Conservation (phyloP, 30 jellyfish, hydroid and myxozoan genomes). For the Morbakka virulenta region DNA sequence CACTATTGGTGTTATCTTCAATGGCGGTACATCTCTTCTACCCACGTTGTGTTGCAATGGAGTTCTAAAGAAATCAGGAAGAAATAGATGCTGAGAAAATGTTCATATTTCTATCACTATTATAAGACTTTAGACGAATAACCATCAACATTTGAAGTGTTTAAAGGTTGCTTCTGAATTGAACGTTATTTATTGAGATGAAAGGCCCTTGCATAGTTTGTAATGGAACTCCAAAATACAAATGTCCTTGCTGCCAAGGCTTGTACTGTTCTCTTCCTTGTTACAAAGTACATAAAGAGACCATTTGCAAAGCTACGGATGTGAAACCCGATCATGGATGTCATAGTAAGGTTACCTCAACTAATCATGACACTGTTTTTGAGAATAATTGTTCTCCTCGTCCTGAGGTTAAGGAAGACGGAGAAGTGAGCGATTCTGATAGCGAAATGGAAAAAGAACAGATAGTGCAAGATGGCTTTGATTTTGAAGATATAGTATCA, state of each 20-base stretch:
- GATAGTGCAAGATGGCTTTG: no score
- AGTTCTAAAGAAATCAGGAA: no score
- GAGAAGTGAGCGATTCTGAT: not conserved
- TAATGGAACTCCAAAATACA: not conserved
- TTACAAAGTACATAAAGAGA: not conserved
- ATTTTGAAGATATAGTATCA: not conserved
- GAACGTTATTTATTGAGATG: no score
- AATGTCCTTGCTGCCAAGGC: not conserved
- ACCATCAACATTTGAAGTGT: no score
- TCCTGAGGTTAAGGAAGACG: not conserved
- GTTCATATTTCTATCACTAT: no score
- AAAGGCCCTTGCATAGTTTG: not conserved
- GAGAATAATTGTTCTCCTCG: not conserved
- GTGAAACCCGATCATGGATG: not conserved
- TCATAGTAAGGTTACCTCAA: not conserved
- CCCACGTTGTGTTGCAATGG: no score
- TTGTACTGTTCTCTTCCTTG: not conserved
- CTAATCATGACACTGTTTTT: not conserved
- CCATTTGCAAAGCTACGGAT: not conserved
- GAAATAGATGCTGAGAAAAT: no score
- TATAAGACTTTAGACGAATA: no score
- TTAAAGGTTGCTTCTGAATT: no score
- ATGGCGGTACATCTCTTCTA: no score
- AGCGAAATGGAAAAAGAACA: not conserved
- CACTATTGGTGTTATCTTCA: no score